These are phyloP conservation scores for Platanista minor DNA, from an alignment of 2,113 vertebrate genomes.

Conservation along the genomic window DNA sequence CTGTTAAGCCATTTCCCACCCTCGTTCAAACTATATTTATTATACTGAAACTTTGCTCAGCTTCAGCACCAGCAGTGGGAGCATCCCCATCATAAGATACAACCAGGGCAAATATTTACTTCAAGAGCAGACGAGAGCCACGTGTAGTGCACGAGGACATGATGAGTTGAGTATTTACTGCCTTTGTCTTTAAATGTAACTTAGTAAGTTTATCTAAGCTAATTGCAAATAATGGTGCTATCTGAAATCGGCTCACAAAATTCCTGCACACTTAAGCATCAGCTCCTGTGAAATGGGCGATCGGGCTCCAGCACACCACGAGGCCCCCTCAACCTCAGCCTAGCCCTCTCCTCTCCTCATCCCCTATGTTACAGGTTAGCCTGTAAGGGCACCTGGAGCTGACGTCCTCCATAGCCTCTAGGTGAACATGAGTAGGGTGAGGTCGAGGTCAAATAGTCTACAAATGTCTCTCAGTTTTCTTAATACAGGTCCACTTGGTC, in stretches of 20 bases:
- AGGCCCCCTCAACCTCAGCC: too few relatives aligned
- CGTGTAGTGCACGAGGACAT: neutral
- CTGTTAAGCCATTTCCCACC: neutral
- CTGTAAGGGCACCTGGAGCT: neutral
- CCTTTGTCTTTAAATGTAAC: neutral
- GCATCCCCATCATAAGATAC: neutral
- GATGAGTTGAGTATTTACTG: neutral
- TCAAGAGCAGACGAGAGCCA: neutral
- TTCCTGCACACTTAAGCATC: neutral
- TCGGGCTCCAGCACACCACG: neutral
- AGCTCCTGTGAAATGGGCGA: neutral
- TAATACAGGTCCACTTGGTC: neutral
- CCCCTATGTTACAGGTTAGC: neutral
- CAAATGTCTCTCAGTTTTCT: neutral
- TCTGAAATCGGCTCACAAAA: neutral
- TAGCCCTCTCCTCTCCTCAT: neutral
- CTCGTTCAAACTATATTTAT: neutral
- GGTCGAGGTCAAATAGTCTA: neutral
- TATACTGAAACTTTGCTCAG: neutral
- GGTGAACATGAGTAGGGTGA: neutral
- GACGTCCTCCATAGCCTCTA: neutral
- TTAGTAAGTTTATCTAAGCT: neutral
- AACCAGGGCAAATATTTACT: too few relatives aligned
- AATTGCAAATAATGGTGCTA: neutral
- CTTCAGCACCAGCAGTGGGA: neutral